Conservation (phyloP, 2,797 vertebrate genomes). For the Lagodon rhomboides region DNA sequence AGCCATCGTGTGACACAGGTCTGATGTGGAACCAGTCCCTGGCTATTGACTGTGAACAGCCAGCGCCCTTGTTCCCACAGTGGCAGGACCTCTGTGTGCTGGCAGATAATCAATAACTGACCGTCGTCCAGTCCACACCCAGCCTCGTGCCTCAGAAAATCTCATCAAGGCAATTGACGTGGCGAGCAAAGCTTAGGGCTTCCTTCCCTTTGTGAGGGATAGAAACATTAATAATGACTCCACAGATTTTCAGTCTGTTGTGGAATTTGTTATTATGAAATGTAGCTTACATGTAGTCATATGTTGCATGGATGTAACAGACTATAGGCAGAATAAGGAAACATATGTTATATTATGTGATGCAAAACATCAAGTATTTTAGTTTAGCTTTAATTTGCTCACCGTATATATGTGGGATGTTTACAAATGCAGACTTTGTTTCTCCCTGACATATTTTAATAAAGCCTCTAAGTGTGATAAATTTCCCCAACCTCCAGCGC, state of each 20-base stretch:
- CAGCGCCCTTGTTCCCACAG: constrained; percentile 79
- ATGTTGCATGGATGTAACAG: not conserved
- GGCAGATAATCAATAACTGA: constrained; percentile 81
- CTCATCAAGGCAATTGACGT: constrained; percentile 58
- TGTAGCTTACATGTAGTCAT: not conserved
- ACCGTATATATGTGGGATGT: not conserved
- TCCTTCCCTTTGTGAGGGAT: constrained; percentile 17
- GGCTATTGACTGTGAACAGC: constrained; percentile 71
- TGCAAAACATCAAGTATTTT: constrained; percentile 11
- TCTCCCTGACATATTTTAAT: constrained; percentile 49
- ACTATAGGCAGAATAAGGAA: not conserved
- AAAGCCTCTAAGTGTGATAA: constrained; percentile 51
- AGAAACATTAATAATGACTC: constrained; percentile 11
- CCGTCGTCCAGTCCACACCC: constrained; percentile 54
- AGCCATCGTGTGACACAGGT: constrained; percentile 27
- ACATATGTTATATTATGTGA: not conserved
- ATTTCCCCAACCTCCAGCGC: constrained; percentile 35
- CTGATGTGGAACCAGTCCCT: constrained; percentile 45
- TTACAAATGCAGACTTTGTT: constrained; percentile 17
- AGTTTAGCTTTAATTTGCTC: not conserved
- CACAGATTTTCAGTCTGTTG: constrained; percentile 4
- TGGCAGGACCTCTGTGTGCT: constrained; percentile 70
- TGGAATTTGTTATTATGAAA: constrained; percentile 13
- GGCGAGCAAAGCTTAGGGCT: constrained; percentile 18
- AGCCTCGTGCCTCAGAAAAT: constrained; percentile 62